phyloP scores from a whole-genome alignment of 2,113 vertebrate species.

The Nestor notabilis region DNA sequence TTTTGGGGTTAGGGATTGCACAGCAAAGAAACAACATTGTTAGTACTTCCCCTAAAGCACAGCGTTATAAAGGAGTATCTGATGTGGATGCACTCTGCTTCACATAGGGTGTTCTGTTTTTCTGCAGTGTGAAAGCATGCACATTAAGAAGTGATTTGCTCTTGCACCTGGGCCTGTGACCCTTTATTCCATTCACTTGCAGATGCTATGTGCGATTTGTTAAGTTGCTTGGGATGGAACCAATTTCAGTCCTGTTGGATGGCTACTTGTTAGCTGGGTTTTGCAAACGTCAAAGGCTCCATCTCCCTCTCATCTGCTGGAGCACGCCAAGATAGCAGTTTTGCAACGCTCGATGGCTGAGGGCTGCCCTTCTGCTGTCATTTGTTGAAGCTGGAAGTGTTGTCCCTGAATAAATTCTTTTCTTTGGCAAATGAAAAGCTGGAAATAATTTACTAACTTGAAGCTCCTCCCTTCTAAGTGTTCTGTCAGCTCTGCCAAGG shows the following conservation, averaged over 20 bases:
- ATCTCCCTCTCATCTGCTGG: neutral
- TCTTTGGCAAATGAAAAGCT: slow-evolving; percentile 50
- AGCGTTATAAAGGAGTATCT: neutral
- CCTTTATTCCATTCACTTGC: neutral
- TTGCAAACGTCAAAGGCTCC: neutral
- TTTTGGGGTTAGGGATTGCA: neutral
- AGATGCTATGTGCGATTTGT: neutral
- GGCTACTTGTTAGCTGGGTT: neutral
- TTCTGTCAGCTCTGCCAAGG: slow-evolving; percentile 50
- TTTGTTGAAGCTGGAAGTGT: slow-evolving; percentile 25
- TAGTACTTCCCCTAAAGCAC: neutral
- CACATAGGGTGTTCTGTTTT: neutral
- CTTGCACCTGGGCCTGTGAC: neutral
- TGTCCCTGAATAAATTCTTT: slow-evolving; percentile 35
- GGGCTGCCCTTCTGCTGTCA: slow-evolving; percentile 10
- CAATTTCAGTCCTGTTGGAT: neutral
- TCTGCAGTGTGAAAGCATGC: neutral
- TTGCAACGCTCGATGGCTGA: neutral
- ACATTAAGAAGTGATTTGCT: neutral
- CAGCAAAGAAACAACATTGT: neutral
- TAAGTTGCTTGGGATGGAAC: neutral
- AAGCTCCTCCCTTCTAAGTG: slow-evolving; percentile 59
- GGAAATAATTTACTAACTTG: slow-evolving; percentile 58
- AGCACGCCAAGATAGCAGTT: neutral
- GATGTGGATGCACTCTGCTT: neutral